A percentile compares a stretch with the other conserved stretches of the same genome.
Conservation (phyloP, 2,888 invertebrate genomes). For the Erebia ligea region DNA sequence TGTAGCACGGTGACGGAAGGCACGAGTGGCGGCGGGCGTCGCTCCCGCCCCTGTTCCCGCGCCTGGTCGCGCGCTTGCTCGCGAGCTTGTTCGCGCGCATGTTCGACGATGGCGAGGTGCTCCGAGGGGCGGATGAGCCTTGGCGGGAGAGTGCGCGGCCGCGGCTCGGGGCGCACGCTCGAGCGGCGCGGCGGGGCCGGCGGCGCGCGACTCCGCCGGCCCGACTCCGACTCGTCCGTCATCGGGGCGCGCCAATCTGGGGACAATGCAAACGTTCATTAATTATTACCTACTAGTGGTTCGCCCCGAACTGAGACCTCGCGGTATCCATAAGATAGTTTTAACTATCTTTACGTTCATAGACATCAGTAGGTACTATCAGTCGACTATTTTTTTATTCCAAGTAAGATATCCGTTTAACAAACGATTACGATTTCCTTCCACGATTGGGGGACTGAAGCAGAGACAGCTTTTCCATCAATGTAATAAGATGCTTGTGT, state of each 20-base stretch:
- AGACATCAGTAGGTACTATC: too few species aligned
- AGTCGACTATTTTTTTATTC: too few species aligned
- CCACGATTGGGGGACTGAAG: too few species aligned
- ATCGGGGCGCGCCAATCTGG: constrained; percentile 81
- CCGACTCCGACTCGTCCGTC: constrained; percentile 76
- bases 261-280: constrained; percentile 43
- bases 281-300: not conserved
- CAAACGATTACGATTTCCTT: too few species aligned
- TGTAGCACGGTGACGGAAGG: constrained; percentile 46
- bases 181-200: constrained; percentile 61
- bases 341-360: too few species aligned
- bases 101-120: constrained; percentile 60
- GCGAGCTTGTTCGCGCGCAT: constrained; percentile 45
- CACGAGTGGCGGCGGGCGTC: constrained; percentile 43
- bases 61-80: too few species aligned
- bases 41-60: constrained; percentile 45
- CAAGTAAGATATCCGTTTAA: too few species aligned
- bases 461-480: too few species aligned
- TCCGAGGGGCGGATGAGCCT: constrained; percentile 75
- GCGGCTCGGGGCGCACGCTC: constrained; percentile 57
- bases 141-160: constrained; percentile 60
- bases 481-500: too few species aligned
- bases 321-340: too few species aligned
- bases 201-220: constrained; percentile 69
- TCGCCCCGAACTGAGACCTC: too few species aligned